These are phyloP conservation scores for Hippasteria phrygiana DNA, from an alignment of 53 echinoderm and acorn worm species.

Conservation along the genomic window DNA sequence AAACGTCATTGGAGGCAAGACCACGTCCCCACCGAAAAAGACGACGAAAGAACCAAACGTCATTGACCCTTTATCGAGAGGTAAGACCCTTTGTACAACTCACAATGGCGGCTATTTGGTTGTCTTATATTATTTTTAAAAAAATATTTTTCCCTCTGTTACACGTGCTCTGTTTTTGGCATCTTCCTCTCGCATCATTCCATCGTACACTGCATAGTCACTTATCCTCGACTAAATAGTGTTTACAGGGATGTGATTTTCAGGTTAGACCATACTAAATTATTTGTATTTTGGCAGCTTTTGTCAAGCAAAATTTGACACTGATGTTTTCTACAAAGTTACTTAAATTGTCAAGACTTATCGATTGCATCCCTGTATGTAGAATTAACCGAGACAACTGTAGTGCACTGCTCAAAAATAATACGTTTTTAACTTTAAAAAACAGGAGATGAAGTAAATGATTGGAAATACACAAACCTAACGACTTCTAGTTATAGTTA, in stretches of 20 bases:
- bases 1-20: constrained; percentile 48
- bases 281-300: too few species aligned
- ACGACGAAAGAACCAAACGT: neutral
- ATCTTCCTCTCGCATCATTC: constrained; percentile 24
- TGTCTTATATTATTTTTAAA: neutral
- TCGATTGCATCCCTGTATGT: constrained; percentile 32
- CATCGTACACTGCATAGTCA: constrained; percentile 4
- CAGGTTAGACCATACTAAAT: too few species aligned
- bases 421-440: neutral
- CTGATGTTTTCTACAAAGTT: neutral
- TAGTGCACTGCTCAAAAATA: constrained; percentile 44
- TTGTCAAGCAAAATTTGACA: too few species aligned
- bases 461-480: too few species aligned
- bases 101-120: constrained; percentile 63
- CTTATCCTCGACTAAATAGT: neutral
- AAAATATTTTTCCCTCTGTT: neutral
- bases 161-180: neutral
- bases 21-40: neutral
- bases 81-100: constrained; percentile 71
- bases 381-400: constrained; percentile 4
- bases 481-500: too few species aligned
- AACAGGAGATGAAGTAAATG: neutral
- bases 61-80: constrained; percentile 27
- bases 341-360: too few species aligned
- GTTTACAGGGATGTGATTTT: constrained; percentile 36